Percentiles rank a stretch among this genome's conserved stretches.
Conservation (phyloP, 53 echinoderm and acorn worm genomes). For the Echinarachnius parma region DNA sequence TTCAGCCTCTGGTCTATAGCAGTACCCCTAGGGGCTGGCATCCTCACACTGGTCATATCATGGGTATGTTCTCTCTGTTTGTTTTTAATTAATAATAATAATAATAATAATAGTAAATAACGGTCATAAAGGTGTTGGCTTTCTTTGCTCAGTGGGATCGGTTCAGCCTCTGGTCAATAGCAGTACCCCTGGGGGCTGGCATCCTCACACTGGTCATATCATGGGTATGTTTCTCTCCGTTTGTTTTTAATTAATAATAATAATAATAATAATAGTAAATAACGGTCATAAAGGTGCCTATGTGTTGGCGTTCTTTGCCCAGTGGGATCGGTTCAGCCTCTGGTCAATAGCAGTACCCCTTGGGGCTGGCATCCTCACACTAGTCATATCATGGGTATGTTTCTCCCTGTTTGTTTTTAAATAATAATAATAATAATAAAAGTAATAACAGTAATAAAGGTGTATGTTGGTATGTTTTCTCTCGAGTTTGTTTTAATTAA, state of each 20-base stretch:
- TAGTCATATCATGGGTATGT: constrained; percentile 87
- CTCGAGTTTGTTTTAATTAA: too few relatives aligned
- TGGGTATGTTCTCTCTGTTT: constrained; percentile 84
- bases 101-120: too few relatives aligned
- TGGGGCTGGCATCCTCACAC: constrained; percentile 48
- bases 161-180: constrained; percentile 89
- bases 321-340: constrained; percentile 88
- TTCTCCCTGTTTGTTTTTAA: too few relatives aligned
- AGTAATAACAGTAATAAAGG: too few relatives aligned
- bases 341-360: constrained; percentile 86
- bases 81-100: too few relatives aligned
- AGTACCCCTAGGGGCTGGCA: constrained; percentile 67
- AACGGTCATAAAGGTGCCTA: too few relatives aligned
- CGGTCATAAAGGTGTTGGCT: too few relatives aligned
- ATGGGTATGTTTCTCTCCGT: constrained; percentile 97
- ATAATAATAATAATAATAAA: too few relatives aligned
- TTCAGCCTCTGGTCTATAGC: constrained; percentile 90
- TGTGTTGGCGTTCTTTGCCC: constrained; percentile 67
- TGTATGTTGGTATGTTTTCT: too few relatives aligned
- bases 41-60: constrained; percentile 56
- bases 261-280: too few relatives aligned
- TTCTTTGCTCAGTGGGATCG: constrained; percentile 79
- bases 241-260: too few relatives aligned
- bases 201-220: constrained; percentile 57
- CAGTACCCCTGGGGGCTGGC: constrained; percentile 69